phyloP scores from a whole-genome alignment of 2,113 vertebrate species.

The Hepsetus odoe region DNA sequence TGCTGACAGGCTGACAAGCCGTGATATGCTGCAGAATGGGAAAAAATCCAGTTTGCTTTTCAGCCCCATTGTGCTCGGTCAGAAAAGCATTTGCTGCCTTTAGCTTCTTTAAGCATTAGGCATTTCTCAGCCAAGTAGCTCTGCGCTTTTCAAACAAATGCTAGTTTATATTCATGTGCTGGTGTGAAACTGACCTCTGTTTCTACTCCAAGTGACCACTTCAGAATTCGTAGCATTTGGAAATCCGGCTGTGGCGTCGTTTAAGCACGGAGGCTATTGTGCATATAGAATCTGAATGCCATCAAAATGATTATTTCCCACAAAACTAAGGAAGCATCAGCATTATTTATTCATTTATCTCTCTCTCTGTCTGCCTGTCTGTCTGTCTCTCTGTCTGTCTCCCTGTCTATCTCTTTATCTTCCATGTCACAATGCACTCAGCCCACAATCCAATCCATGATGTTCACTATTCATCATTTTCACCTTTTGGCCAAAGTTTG shows the following conservation, averaged over 20 bases:
- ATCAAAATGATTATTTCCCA: not conserved
- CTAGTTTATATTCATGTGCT: slow-evolving; percentile 11
- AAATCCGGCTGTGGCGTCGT: not conserved
- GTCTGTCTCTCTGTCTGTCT: no score
- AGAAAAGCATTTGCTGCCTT: slow-evolving; percentile 45
- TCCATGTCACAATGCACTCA: no score
- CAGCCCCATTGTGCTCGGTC: slow-evolving; percentile 43
- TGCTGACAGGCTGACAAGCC: slow-evolving; percentile 67
- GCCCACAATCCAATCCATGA: no score
- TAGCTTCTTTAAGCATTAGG: slow-evolving; percentile 27
- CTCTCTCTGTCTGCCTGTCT: no score
- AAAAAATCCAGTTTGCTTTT: slow-evolving; percentile 52
- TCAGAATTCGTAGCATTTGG: not conserved
- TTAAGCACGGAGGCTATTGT: not conserved
- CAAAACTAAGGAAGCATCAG: no score
- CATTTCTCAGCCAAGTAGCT: slow-evolving; percentile 10
- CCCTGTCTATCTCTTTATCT: no score
- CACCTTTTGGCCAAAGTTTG: no score
- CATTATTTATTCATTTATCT: no score
- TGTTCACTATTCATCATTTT: no score
- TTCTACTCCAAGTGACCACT: slow-evolving; percentile 19
- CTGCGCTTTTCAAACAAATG: slow-evolving; percentile 11
- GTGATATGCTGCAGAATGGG: slow-evolving; percentile 40
- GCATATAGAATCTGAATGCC: not conserved
- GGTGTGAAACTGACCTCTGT: slow-evolving; percentile 23